Evolutionary conservation across 2,113 vertebrate genomes (phyloP).

Genomic region (Galeopterus variegatus): DNA sequence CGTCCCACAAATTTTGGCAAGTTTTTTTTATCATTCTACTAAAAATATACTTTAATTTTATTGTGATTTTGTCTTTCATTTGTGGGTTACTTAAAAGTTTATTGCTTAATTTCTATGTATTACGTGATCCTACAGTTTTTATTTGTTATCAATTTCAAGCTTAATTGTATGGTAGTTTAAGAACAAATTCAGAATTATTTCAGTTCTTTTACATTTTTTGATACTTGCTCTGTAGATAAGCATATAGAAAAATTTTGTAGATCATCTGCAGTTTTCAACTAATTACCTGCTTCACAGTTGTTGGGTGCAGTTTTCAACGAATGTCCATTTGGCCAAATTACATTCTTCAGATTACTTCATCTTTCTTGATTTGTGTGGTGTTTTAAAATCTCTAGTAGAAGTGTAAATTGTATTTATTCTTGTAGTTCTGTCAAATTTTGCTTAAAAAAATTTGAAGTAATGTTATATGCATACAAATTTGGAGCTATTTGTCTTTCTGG

Average conservation of each 20-base stretch:
- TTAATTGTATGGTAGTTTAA: neutral
- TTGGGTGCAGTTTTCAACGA: neutral
- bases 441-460: neutral
- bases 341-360: neutral
- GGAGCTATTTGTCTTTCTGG: neutral
- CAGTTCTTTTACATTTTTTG: neutral
- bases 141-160: neutral
- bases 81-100: neutral
- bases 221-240: neutral
- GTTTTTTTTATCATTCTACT: neutral
- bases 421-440: neutral
- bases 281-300: neutral
- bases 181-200: neutral
- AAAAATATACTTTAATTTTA: neutral
- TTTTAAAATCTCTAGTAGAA: neutral
- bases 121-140: neutral
- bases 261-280: neutral
- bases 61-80: neutral
- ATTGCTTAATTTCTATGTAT: neutral
- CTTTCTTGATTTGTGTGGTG: neutral
- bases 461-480: neutral
- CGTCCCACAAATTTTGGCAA: neutral
- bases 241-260: neutral
- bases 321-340: neutral
- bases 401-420: neutral